Conservation (phyloP, 1,140 invertebrate species). For the Frieseomelitta varia region DNA sequence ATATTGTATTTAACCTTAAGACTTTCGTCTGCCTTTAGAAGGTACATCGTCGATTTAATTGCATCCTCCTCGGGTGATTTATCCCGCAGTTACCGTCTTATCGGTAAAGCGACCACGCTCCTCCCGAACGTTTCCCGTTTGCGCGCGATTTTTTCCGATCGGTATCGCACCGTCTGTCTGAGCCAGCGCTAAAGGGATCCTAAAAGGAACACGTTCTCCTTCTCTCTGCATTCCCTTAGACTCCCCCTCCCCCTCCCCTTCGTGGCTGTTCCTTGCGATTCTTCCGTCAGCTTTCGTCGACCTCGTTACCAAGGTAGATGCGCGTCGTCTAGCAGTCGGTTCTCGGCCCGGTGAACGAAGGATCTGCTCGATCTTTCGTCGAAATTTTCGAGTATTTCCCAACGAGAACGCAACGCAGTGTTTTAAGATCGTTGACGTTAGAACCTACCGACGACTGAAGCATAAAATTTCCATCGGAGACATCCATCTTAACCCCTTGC, state of each 20-base stretch:
- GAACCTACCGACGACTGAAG: too few relatives aligned
- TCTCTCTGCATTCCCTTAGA: constrained; percentile 29
- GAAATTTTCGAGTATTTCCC: background rate
- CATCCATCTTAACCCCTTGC: too few relatives aligned
- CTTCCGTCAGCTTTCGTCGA: constrained; percentile 58
- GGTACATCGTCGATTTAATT: background rate
- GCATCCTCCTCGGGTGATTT: background rate
- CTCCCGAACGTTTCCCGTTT: background rate
- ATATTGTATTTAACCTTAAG: background rate
- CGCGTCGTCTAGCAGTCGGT: constrained; percentile 35
- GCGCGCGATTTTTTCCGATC: constrained; percentile 1
- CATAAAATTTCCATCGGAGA: too few relatives aligned
- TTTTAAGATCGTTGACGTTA: too few relatives aligned
- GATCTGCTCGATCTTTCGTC: background rate
- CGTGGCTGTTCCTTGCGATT: constrained; percentile 24
- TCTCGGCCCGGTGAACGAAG: background rate
- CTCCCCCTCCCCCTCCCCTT: constrained; percentile 28
- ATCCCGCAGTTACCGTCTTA: background rate
- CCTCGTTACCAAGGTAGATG: constrained; percentile 61
- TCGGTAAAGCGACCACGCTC: background rate
- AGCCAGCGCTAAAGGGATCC: constrained; percentile 23
- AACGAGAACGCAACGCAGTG: too few relatives aligned
- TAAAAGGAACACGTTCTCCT: constrained; percentile 29
- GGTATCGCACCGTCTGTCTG: background rate
- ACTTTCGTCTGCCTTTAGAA: background rate